phyloP scores from a whole-genome alignment of 2,797 vertebrate species.

The Acanthurus lineatus region DNA sequence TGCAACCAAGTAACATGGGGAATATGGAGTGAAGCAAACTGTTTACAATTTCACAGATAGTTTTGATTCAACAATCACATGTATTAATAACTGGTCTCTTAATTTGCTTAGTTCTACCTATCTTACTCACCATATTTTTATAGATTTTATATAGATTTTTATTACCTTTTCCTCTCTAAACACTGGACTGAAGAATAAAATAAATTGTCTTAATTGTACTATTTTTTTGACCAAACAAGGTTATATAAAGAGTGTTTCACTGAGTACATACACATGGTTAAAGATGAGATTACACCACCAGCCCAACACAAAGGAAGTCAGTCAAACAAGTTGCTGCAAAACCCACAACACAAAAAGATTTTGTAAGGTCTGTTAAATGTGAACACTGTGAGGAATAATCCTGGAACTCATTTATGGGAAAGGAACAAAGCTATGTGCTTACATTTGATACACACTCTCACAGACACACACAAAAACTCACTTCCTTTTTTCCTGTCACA shows the following conservation, averaged over 20 bases:
- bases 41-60: too few species aligned
- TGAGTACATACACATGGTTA: neutral
- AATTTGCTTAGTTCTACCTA: too few species aligned
- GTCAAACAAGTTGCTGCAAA: neutral
- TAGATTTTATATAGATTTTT: too few species aligned
- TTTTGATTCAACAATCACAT: too few species aligned
- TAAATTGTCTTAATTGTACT: neutral
- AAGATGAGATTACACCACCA: neutral
- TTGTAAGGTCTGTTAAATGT: too few species aligned
- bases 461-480: too few species aligned
- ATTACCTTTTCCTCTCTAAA: too few species aligned
- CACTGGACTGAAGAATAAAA: too few species aligned
- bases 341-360: neutral
- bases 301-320: neutral
- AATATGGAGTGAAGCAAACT: too few species aligned
- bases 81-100: too few species aligned
- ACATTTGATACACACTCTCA: neutral
- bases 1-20: too few species aligned
- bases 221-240: neutral
- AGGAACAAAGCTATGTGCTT: neutral
- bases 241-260: neutral
- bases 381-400: neutral
- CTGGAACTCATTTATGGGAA: neutral
- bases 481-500: neutral
- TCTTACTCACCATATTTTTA: too few species aligned